Evolutionary conservation across 2,797 vertebrate species (phyloP).

Genomic region (Enteromius afrohamiltoni): DNA sequence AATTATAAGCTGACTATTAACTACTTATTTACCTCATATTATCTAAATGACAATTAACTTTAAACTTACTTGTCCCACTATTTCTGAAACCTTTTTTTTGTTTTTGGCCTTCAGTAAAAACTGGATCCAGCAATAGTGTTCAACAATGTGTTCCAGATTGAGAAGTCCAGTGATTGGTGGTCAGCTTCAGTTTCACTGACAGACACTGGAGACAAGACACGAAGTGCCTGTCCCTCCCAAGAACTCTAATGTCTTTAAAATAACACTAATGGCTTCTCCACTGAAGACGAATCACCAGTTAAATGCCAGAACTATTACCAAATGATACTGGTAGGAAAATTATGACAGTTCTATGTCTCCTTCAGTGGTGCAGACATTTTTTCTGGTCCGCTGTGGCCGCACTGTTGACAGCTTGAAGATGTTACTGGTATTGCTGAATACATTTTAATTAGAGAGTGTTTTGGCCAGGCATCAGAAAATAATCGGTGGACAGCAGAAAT

Average conservation of each 20-base stretch:
- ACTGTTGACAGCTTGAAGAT: slow-evolving; percentile 28
- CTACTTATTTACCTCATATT: background rate
- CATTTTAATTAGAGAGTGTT: slow-evolving; percentile 44
- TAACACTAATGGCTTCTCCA: slow-evolving; percentile 25
- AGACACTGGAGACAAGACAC: slow-evolving; percentile 43
- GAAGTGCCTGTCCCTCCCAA: slow-evolving; percentile 5
- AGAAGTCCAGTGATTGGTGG: slow-evolving; percentile 34
- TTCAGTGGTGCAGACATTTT: slow-evolving; percentile 13
- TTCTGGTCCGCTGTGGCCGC: slow-evolving; percentile 21
- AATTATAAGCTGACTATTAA: background rate
- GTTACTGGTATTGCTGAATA: slow-evolving; percentile 28
- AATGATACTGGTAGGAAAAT: slow-evolving; percentile 37
- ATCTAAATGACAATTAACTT: background rate
- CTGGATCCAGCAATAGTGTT: background rate
- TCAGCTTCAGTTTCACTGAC: slow-evolving; percentile 57
- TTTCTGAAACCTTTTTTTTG: background rate
- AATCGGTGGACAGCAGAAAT: slow-evolving; percentile 25
- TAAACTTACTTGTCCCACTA: background rate
- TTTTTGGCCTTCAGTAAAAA: background rate
- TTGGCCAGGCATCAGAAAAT: slow-evolving; percentile 37
- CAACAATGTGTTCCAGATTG: background rate
- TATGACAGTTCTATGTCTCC: slow-evolving; percentile 33
- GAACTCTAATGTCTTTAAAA: slow-evolving; percentile 23
- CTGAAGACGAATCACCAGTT: slow-evolving; percentile 26
- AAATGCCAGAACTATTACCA: slow-evolving; percentile 29